Base-by-base conservation (phyloP, 2,888 invertebrate genomes). In the Fissipunctia ypsillon region DNA sequence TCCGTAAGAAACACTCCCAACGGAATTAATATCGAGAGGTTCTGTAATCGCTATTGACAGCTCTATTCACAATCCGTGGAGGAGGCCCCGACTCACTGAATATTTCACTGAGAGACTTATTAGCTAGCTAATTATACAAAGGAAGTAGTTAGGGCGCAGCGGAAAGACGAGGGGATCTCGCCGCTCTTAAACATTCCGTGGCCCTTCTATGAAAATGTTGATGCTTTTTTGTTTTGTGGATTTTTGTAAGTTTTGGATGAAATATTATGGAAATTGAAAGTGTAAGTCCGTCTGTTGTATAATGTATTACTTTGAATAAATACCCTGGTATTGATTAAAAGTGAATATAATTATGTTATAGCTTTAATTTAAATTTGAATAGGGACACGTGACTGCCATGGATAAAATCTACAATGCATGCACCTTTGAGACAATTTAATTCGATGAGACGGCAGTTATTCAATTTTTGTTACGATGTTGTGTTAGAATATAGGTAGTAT, bases 51-150 rank as follows among this genome's bases (percentile, higher is more conserved):
- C 81, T 91, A 94, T 94, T 91, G 94, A 94, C 94, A 93, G 91
- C 89, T 92, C 91, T 90, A 90, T 90, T 92, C 91, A 89, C 87
- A 84, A 81, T 84, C 80, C 85, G 80, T 83, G 83, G 80, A 76
- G 81, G 87, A 81, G 73, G 63, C 82, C 86, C 86, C 90, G 87
- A 89, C 87, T 90, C 91, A 89, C 90, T 93, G 93, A 93, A 93
- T 94, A 93, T 93, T 93, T 92, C 92, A 91, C 89, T 89, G 90
- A 88, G 91, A 90, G 92, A 91, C 94, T 94, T 95, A 95, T 95
- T 95, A 94, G 92, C 91, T 82, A 80, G 90, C 93, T 96, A 95
- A 96, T 95, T 95, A 95, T 95, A 93, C 93, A 91, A 91, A 94
- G 95, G 94, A 95, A 94, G 94, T 94, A 91, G 91, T 91, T 88